phyloP scores from a whole-genome alignment of 2,113 vertebrate genomes.

The Tragelaphus strepsiceros region DNA sequence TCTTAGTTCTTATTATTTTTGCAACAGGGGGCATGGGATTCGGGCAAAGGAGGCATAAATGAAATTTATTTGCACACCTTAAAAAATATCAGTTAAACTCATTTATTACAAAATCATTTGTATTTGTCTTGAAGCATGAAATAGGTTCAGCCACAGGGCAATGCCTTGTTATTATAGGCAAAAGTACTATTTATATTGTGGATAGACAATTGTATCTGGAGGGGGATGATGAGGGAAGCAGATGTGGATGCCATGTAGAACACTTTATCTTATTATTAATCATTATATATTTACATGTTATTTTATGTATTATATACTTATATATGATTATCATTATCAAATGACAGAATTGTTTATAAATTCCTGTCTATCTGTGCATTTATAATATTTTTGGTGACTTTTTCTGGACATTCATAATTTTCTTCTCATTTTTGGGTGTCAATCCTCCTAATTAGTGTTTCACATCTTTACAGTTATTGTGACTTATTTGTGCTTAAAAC shows the following conservation, averaged over 20 bases:
- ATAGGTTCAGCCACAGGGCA: neutral
- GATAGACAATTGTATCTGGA: neutral
- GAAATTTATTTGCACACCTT: slow-evolving; percentile 38
- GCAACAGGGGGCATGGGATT: neutral
- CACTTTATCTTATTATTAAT: neutral
- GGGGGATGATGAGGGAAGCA: neutral
- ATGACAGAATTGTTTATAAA: neutral
- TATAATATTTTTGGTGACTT: neutral
- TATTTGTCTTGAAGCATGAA: slow-evolving; percentile 45
- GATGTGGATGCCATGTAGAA: neutral
- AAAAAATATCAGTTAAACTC: slow-evolving; percentile 17
- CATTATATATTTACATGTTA: neutral
- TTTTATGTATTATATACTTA: neutral
- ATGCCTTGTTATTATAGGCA: neutral
- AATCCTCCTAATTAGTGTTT: neutral
- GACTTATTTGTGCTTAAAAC: neutral
- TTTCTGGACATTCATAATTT: neutral
- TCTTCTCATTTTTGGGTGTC: neutral
- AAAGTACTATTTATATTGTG: neutral
- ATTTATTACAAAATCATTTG: slow-evolving; percentile 38
- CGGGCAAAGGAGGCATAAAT: neutral
- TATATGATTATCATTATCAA: neutral
- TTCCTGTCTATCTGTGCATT: neutral
- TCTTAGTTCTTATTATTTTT: neutral
- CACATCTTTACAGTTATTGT: neutral